Base-by-base conservation (phyloP, 2,113 vertebrate species). In the Bettongia penicillata region DNA sequence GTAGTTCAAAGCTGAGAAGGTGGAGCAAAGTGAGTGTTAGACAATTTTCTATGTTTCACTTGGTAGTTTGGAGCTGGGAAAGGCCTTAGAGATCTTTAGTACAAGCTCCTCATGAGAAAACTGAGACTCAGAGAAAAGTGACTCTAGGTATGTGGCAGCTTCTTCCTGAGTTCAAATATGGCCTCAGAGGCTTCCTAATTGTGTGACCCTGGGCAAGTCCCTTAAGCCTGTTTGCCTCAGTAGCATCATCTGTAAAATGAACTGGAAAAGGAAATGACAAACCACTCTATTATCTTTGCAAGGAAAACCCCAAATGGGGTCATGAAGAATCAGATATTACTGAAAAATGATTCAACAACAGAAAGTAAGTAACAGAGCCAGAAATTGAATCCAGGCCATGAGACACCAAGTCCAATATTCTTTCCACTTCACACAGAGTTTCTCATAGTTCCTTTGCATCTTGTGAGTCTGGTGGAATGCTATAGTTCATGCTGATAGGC, bases 21-120 rank as follows among this genome's bases (percentile, higher is more conserved):
- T 96, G 92, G 93, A 25, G 93, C 89, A 5, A 47, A 94, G 51
- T 47, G 37, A 28, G 3, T 50, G 31, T 47, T 8, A 90, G 61
- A 55, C 53, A 48, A 93, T 37, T 93, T 95, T 97, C 92, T 96
- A 96, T 94, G 91, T 90, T 96, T 93, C 90, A 53, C 91, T 91
- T 84, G 37, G 68, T 43, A 84, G 23, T 84, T 84, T 84, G 68
- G n/a, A 84, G n/a, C 16, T 43, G 68, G 68, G 43, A 84, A 43
- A 43, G 16, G 19, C 68, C 68, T 84, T 84, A 43, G 68, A 84
- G 68, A 84, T 84, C 68, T 84, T 43, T 84, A 43, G 37, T 84
- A 7, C 16, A 84, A 84, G 43, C n/a, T 43, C n/a, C 68, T 84
- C 68, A 84, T n/a, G 68, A 84, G 68, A 43, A 84, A 84, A 84